Conservation (phyloP, 2,888 invertebrate genomes). For the Seladonia tumulorum region DNA sequence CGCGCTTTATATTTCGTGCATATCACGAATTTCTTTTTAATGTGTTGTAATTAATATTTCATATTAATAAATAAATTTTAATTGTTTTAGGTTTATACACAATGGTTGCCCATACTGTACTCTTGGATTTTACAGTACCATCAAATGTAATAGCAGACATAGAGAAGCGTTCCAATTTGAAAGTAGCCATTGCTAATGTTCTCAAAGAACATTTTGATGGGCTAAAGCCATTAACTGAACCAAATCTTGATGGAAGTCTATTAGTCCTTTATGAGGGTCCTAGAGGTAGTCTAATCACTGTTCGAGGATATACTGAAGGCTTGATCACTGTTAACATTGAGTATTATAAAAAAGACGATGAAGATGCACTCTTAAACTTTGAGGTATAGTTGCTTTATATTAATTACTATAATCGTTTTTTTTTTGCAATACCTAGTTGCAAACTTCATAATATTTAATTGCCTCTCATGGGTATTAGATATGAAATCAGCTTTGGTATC, state of each 20-base stretch:
- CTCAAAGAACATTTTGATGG: conserved; percentile 90
- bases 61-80: conserved; percentile 15
- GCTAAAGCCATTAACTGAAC: conserved; percentile 89
- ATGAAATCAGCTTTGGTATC: conserved; percentile 51
- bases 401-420: conserved; percentile 20
- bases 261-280: conserved; percentile 90
- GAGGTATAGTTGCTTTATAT: conserved; percentile 87
- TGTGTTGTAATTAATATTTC: neutral
- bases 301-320: conserved; percentile 91
- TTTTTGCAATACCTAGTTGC: conserved; percentile 47
- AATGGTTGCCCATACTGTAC: conserved; percentile 92
- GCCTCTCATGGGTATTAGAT: conserved; percentile 45
- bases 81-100: conserved; percentile 52
- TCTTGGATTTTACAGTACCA: conserved; percentile 92
- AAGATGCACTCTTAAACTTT: conserved; percentile 90
- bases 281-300: conserved; percentile 88
- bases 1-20: neutral
- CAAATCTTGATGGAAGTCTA: conserved; percentile 89
- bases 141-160: conserved; percentile 88
- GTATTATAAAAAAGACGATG: conserved; percentile 91
- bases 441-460: conserved; percentile 52
- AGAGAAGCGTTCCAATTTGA: conserved; percentile 88
- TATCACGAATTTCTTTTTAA: neutral
- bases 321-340: conserved; percentile 93
- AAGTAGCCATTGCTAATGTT: conserved; percentile 89